Base-by-base conservation (phyloP, 2,797 vertebrate species). In the Poecilia wingei region DNA sequence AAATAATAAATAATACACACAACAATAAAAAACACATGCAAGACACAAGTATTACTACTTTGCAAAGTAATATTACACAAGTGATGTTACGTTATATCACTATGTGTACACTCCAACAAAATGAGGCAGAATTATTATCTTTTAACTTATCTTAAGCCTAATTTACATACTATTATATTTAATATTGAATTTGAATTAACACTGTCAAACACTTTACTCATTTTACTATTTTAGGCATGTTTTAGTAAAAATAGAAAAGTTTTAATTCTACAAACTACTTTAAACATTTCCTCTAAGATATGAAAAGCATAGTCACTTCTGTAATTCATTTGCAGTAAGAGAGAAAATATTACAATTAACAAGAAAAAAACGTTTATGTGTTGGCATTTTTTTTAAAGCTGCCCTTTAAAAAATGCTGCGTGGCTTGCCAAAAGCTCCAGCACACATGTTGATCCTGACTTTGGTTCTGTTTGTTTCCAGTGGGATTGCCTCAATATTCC, bases 401-500 rank as follows among this genome's bases (percentile, higher is more conserved):
- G 47, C 5, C 16, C 16, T 49, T 49, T 6, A 20, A 49, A 49
- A 49, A 20, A 6, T 7, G 47, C 47, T 2, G 47, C 6, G 18
- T 49, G 47, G 5, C 18, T 20, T 49, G 49, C 20, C 2, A 49
- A 7, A 20, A 20, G 49, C 20, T 22, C 2, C 20, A 22, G 22
- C 20, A 22, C 49, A 7, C 18, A 22, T 22, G 49, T 18, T 51
- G 20, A 51, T 51, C 20, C 49, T 22, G 20, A 22, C 20, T 55
- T 66, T 46, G 82, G 74, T 76, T 76, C 36, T 81, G 73, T 84
- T 74, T 86, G 57, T 87, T 95, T 93, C 69, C 96, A 98, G 97
- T 97, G 93, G 98, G 97, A 84, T 90, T 98, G 90, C 96, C 98
- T 88, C 97, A 97, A 36, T 98, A 98, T 93, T 97, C 98, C 88